Evolutionary conservation across 2,113 vertebrate genomes (phyloP), one percentile per base, ranked within the genome.

Genomic region (Mesoclemmys tuberculata): DNA sequence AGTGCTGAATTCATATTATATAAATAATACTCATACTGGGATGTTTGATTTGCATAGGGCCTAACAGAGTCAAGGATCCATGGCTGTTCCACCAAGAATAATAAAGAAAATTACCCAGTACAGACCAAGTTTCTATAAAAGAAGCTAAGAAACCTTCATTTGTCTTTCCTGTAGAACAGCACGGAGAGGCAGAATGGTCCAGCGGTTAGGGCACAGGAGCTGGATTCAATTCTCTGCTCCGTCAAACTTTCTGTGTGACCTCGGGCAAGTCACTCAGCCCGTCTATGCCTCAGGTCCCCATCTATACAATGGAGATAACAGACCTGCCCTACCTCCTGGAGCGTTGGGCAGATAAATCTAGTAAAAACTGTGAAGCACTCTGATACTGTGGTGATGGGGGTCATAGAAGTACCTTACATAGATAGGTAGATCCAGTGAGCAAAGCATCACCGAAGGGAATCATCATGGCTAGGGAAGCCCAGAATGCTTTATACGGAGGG

Each of bases 371-470:
- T n/a, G 14, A 64, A 64, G 61, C 31, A 4, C 61, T 64, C 61
- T 18, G 31, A 64, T 18, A 31, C 14, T 35, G 61, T 35, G 31
- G 61, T 35, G 61, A 64, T 1, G 14, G 61, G 31, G 61, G 4
- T 18, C 61, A n/a, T 35, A n/a, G 14, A 31, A 61, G 56, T 61
- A 61, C 56, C 29, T 1, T 61, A 61, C 27, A 61, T 27, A 31
- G 56, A 14, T 13, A 31, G 29, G 78, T 8, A 2, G 0, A 0
- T 3, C 29, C 68, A 19, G 13, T 68, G 0, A 0, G 64, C 64
- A 64, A 0, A 0, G 12, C 88, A 16, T 84, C 64, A 61, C 0
- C 0, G 0, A 68, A 88, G 2, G 0, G 31, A 27, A 46, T 7
- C n/a, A 41, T 74, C 41, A 51, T 86, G 74, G 78, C 82, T 90